Base-by-base conservation (phyloP, 2,113 vertebrate genomes). In the Triplophysa dalaica region DNA sequence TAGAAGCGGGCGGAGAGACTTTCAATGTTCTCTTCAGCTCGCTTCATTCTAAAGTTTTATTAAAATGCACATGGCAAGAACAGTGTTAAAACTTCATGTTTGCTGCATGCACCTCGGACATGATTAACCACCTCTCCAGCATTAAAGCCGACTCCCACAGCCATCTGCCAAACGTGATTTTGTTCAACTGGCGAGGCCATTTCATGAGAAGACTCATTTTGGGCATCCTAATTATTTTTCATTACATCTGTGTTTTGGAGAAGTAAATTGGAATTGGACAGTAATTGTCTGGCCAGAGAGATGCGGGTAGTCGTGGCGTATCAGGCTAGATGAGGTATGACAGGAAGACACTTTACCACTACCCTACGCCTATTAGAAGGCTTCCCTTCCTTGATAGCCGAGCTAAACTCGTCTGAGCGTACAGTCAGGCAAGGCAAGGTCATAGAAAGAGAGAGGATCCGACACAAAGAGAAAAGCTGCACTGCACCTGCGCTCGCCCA, bases 131-230 rank as follows among this genome's bases (percentile, higher is more conserved):
- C 94, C 94, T 94, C 94, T 93, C 94, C 93, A 93, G 93, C 93
- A 95, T 96, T 95, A 96, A 95, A 95, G 93, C 92, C 94, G 94
- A 95, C 93, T 92, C 41, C 12, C 86, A 89, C 92, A 94, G 92
- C 94, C 93, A 94, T 96, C 95, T 98, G 95, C 95, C 95, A 95
- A 95, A 93, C 93, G 92, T 91, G 91, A 97, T 98, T 96, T 95
- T 96, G 93, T 94, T 95, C 95, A 95, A 95, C 93, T 93, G 92
- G 93, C 89, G 92, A 97, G 96, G 95, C 95, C 94, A 95, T 96
- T 96, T 95, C 94, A 95, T 95, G 94, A 94, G 94, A 97, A 98
- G 98, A 98, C 95, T 96, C 94, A 98, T 98, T 98, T 97, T 98
- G 95, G 92, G 92, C 89, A 93, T 95, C 94, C 94, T 98, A 98